Percentiles rank a stretch among this genome's conserved stretches.
These are phyloP conservation scores for Lomographa bimaculata DNA, from an alignment of 2,888 invertebrate genomes.

Conservation along the genomic window DNA sequence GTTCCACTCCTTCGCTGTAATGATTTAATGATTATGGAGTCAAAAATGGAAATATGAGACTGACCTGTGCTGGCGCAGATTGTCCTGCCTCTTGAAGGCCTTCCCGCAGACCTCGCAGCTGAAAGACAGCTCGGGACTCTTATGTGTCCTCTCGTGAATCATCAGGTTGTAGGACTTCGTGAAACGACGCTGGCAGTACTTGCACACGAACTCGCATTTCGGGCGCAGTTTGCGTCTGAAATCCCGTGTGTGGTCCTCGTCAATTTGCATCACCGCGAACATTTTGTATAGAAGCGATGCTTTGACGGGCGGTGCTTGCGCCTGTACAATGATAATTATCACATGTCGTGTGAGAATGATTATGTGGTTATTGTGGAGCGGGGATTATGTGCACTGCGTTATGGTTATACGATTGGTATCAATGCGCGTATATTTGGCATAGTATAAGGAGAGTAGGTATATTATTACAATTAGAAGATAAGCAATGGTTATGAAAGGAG, in stretches of 20 bases:
- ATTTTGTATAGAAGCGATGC: slow-evolving; percentile 86
- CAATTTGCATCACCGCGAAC: slow-evolving; percentile 96
- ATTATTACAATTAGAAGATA: slow-evolving; percentile 90
- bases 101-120: slow-evolving; percentile 99
- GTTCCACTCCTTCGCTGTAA: no score
- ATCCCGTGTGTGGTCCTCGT: slow-evolving; percentile 93
- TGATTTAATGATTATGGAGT: no score
- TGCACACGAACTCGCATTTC: slow-evolving; percentile 99
- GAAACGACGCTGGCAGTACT: slow-evolving; percentile 98
- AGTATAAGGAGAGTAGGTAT: no score
- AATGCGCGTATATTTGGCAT: no score
- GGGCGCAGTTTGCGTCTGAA: slow-evolving; percentile 94
- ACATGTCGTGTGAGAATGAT: slow-evolving; percentile 59
- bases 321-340: slow-evolving; percentile 74
- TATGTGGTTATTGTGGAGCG: slow-evolving; percentile 35
- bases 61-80: slow-evolving; percentile 97
- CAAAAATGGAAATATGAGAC: no score
- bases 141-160: slow-evolving; percentile 99
- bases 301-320: slow-evolving; percentile 79
- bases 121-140: slow-evolving; percentile 97
- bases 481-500: slow-evolving; percentile 77
- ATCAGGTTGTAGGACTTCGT: slow-evolving; percentile 99
- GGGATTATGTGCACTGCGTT: no score
- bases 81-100: slow-evolving; percentile 98
- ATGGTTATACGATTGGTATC: no score